Percentiles rank a stretch among this genome's conserved stretches.
Evolutionary conservation across 1,140 invertebrate genomes (phyloP).

Genomic region (Papilio machaon): DNA sequence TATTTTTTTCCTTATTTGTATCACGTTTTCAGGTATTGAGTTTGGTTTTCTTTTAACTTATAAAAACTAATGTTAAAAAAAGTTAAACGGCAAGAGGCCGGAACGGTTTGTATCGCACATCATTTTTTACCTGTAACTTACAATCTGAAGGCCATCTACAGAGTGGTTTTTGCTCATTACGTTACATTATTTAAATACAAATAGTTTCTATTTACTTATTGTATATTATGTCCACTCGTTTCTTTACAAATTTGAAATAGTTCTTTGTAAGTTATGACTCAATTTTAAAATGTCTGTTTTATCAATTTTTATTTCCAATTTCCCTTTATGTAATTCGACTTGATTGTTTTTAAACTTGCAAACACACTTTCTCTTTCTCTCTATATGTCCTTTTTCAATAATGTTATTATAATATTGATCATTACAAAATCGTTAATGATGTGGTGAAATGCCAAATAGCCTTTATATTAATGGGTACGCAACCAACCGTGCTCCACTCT

Average conservation of each 20-base stretch:
- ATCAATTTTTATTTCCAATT: too few relatives aligned
- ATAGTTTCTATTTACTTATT: background rate
- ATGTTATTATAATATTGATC: conserved; percentile 2
- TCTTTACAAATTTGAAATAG: background rate
- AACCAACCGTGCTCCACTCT: conserved; percentile 2
- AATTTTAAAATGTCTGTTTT: too few relatives aligned
- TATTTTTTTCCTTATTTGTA: background rate
- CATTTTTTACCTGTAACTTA: conserved; percentile 6
- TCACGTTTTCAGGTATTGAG: background rate
- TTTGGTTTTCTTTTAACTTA: background rate
- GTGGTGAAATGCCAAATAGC: background rate
- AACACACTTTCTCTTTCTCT: background rate
- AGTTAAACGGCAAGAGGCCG: background rate
- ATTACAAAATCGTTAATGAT: conserved; percentile 15
- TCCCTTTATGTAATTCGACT: too few relatives aligned
- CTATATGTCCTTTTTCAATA: background rate
- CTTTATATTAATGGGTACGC: background rate
- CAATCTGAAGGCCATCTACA: background rate
- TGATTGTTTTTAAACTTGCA: background rate
- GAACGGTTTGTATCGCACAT: conserved; percentile 15
- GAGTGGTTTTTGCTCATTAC: conserved; percentile 2
- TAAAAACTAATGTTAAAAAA: background rate
- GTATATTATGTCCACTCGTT: background rate
- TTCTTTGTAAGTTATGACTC: background rate
- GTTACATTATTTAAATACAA: background rate